Conservation (phyloP, 2,888 invertebrate species). For the Macrosiphum euphorbiae region DNA sequence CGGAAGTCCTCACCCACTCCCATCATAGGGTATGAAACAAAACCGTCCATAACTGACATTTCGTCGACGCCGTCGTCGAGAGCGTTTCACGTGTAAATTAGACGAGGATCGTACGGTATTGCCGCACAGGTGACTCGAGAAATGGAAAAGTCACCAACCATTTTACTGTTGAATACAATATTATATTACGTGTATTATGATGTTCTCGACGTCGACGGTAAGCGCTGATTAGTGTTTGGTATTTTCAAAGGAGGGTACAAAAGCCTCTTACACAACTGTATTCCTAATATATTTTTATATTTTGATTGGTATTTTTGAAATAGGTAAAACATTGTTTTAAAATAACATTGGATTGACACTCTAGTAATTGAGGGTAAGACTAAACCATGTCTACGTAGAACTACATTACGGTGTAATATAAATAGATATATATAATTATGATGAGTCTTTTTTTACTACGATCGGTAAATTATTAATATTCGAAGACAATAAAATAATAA, state of each 20-base stretch:
- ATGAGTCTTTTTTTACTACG: not conserved
- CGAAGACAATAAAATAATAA: not conserved
- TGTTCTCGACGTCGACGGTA: not conserved
- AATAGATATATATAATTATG: not conserved
- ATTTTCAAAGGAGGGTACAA: not conserved
- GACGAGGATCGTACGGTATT: not conserved
- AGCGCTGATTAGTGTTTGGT: not conserved
- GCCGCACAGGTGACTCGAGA: not conserved
- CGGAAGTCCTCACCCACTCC: not conserved
- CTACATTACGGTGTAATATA: not conserved
- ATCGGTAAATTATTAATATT: not conserved
- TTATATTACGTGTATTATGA: not conserved
- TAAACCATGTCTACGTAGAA: not conserved
- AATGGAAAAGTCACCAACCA: not conserved
- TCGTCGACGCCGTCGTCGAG: not conserved
- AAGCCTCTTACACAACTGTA: not conserved
- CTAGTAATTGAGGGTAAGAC: not conserved
- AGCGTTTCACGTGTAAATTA: not conserved
- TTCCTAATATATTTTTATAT: not conserved
- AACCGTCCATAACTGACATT: not conserved
- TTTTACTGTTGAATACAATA: not conserved
- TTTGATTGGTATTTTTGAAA: not conserved
- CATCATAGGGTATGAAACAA: not conserved
- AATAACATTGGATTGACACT: not conserved
- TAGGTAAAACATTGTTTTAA: not conserved